Conservation (phyloP, 2,113 vertebrate species). For the Genyomyrus donnyi region DNA sequence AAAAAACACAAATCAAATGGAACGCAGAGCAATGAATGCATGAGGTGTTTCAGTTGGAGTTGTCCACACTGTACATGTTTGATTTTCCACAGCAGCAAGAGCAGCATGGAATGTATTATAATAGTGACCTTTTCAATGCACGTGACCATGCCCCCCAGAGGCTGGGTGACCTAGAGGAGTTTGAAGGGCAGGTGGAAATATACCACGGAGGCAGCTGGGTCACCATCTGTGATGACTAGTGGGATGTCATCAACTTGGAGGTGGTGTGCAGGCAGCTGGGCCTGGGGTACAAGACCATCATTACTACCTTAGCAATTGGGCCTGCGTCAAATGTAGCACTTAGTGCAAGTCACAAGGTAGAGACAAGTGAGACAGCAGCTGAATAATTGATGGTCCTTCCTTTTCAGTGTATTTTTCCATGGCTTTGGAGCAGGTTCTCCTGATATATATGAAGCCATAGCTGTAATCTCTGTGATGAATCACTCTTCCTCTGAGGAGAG, state of each 20-base stretch:
- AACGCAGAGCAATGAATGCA: neutral
- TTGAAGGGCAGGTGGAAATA: constrained; percentile 74
- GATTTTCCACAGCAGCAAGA: neutral
- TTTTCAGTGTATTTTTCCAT: neutral
- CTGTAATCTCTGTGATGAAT: neutral
- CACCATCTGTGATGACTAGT: constrained; percentile 73
- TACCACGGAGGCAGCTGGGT: constrained; percentile 71
- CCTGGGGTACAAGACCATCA: constrained; percentile 56
- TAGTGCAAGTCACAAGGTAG: neutral
- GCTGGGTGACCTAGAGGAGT: constrained; percentile 68
- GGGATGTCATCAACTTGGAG: constrained; percentile 75
- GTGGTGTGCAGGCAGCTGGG: constrained; percentile 76
- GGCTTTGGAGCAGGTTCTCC: neutral
- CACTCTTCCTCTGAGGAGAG: neutral
- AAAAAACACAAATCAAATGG: neutral
- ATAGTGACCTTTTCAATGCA: constrained; percentile 36
- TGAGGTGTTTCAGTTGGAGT: neutral
- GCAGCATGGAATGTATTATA: neutral
- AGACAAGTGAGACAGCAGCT: neutral
- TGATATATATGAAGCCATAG: neutral
- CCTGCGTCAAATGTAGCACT: neutral
- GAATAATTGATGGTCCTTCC: neutral
- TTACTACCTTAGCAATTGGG: neutral
- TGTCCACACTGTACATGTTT: neutral
- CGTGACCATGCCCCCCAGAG: constrained; percentile 63